Percentiles rank a stretch among this genome's conserved stretches.
Evolutionary conservation across 2,797 vertebrate genomes (phyloP).

Genomic region (Falco naumanni): DNA sequence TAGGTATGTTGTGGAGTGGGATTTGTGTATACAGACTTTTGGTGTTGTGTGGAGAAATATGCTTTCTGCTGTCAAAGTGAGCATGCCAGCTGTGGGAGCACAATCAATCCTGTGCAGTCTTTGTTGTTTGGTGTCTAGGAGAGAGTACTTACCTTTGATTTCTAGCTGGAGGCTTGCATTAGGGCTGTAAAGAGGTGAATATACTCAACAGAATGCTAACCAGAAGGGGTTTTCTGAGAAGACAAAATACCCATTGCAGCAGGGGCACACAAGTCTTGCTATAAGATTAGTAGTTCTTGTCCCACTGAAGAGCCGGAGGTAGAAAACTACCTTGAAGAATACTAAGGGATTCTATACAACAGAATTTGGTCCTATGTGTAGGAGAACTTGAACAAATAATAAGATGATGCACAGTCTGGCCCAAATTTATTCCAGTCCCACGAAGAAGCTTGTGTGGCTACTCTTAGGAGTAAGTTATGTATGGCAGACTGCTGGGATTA

Average conservation of each 20-base stretch:
- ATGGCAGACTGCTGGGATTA: neutral
- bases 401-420: neutral
- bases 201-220: neutral
- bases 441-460: neutral
- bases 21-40: neutral
- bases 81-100: neutral
- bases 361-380: neutral
- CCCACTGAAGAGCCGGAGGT: neutral
- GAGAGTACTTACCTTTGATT: neutral
- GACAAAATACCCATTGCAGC: neutral
- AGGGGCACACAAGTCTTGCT: neutral
- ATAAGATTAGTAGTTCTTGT: neutral
- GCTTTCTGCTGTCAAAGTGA: neutral
- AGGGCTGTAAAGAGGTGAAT: neutral
- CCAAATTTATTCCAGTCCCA: neutral
- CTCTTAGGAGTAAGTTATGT: neutral
- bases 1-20: neutral
- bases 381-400: neutral
- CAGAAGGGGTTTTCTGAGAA: neutral
- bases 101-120: neutral
- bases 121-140: neutral
- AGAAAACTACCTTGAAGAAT: neutral
- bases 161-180: neutral
- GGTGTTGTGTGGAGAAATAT: rapidly evolving
- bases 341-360: neutral